A percentile compares a stretch with the other conserved stretches of the same genome.
Conservation (phyloP, 2,797 vertebrate species). For the Myripristis murdjan region DNA sequence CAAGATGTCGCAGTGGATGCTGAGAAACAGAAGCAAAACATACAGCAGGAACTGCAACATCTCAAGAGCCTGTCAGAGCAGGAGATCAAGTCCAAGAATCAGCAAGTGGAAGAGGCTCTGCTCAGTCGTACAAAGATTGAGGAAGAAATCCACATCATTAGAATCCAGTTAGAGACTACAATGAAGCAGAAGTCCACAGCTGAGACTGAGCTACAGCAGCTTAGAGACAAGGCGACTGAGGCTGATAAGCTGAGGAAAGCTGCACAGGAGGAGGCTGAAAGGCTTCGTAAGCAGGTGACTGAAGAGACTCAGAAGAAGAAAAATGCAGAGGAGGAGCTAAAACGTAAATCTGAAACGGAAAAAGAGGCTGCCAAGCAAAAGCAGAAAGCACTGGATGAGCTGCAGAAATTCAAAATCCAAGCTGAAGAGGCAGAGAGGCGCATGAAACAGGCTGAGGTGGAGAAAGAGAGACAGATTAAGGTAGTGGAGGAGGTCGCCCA, state of each 20-base stretch:
- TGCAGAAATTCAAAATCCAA: conserved; percentile 91
- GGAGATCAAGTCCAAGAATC: conserved; percentile 92
- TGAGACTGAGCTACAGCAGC: conserved; percentile 88
- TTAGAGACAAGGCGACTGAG: conserved; percentile 87
- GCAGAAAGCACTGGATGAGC: conserved; percentile 91
- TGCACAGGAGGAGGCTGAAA: conserved; percentile 94
- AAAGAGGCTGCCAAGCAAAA: conserved; percentile 93
- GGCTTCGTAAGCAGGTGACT: conserved; percentile 92
- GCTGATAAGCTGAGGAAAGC: conserved; percentile 91
- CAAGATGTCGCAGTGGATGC: conserved; percentile 92
- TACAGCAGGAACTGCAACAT: conserved; percentile 93
- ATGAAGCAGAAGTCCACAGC: conserved; percentile 88
- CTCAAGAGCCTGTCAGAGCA: conserved; percentile 91
- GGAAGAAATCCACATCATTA: conserved; percentile 93
- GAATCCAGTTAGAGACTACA: conserved; percentile 91
- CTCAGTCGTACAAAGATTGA: conserved; percentile 91
- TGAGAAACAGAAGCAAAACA: conserved; percentile 94
- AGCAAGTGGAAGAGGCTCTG: conserved; percentile 91
- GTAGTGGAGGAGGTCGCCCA: conserved; percentile 92
- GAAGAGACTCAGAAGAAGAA: conserved; percentile 95
- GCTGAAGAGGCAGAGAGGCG: conserved; percentile 94
- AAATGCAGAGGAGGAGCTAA: conserved; percentile 93
- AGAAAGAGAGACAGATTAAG: conserved; percentile 92
- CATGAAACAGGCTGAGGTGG: conserved; percentile 93
- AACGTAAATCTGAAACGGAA: conserved; percentile 91